phyloP scores from a whole-genome alignment of 1,140 invertebrate species.

The Pseudomyrmex cubaensis region DNA sequence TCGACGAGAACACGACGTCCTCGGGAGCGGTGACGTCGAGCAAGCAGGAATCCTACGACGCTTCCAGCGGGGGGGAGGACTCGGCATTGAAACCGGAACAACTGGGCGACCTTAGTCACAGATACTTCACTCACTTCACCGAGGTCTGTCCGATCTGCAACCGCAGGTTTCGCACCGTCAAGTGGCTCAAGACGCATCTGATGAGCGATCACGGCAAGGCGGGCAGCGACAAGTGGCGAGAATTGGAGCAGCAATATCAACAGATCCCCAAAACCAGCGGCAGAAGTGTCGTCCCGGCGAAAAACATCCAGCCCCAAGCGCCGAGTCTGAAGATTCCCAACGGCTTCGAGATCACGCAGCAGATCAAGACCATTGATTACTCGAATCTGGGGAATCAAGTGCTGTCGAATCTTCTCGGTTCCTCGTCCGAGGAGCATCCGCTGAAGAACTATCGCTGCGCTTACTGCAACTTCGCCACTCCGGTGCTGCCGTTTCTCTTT shows the following conservation, averaged over 20 bases:
- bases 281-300: conserved; percentile 62
- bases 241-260: conserved; percentile 86
- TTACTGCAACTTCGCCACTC: conserved; percentile 95
- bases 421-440: conserved; percentile 84
- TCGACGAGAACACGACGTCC: conserved; percentile 87
- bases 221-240: conserved; percentile 90
- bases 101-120: conserved; percentile 86
- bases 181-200: conserved; percentile 96
- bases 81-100: conserved; percentile 85
- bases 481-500: conserved; percentile 94
- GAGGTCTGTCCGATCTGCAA: conserved; percentile 95
- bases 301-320: conserved; percentile 77
- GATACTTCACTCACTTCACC: conserved; percentile 90
- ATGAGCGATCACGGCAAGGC: conserved; percentile 93
- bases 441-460: conserved; percentile 94
- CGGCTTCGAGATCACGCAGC: conserved; percentile 82
- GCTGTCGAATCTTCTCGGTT: conserved; percentile 87
- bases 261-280: conserved; percentile 73
- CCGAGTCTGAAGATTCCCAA: conserved; percentile 88
- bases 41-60: conserved; percentile 69
- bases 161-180: conserved; percentile 94
- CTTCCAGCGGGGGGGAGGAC: conserved; percentile 83
- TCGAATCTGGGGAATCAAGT: conserved; percentile 85
- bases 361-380: conserved; percentile 76
- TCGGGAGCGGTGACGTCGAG: conserved; percentile 30